phyloP scores from a whole-genome alignment of 37 sponge, comb jelly and placozoan species.

The Spongilla lacustris region DNA sequence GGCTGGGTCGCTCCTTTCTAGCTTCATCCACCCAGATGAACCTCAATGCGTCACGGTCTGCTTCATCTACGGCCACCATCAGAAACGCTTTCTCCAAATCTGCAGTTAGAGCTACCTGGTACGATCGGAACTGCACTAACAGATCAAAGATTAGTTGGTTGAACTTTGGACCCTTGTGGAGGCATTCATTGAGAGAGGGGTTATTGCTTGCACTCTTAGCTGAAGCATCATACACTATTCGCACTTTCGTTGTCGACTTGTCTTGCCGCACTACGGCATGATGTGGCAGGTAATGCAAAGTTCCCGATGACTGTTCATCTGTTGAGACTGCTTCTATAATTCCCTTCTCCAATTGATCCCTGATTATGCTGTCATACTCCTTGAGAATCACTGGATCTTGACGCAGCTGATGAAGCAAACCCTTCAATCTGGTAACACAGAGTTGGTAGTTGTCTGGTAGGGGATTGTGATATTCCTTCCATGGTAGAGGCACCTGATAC shows the following conservation, averaged over 20 bases:
- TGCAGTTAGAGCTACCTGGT: background rate
- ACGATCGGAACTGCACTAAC: slow-evolving; percentile 12
- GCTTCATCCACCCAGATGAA: slow-evolving; percentile 16
- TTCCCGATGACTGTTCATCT: background rate
- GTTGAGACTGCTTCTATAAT: slow-evolving; percentile 2
- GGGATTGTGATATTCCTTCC: background rate
- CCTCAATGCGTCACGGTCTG: slow-evolving; percentile 9
- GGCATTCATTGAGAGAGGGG: slow-evolving; percentile 38
- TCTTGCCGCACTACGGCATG: slow-evolving; percentile 31
- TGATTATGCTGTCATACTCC: slow-evolving; percentile 14
- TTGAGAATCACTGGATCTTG: slow-evolving; percentile 5
- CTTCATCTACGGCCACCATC: slow-evolving; percentile 25
- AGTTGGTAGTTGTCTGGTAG: slow-evolving; percentile 20
- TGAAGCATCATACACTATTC: slow-evolving; percentile 32
- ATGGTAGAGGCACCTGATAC: slow-evolving; percentile 14
- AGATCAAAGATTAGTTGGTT: slow-evolving; percentile 25
- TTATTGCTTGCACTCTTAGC: slow-evolving; percentile 15
- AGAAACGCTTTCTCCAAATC: slow-evolving; percentile 33
- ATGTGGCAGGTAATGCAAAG: slow-evolving; percentile 31
- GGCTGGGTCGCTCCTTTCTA: background rate
- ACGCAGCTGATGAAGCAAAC: slow-evolving; percentile 6
- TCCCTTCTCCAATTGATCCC: slow-evolving; percentile 6
- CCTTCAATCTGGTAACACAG: background rate
- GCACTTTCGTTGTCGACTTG: slow-evolving; percentile 27
- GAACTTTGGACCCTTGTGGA: slow-evolving; percentile 22